Evolutionary conservation across 2,888 invertebrate genomes (phyloP).

Genomic region (Drosophila infuscata): DNA sequence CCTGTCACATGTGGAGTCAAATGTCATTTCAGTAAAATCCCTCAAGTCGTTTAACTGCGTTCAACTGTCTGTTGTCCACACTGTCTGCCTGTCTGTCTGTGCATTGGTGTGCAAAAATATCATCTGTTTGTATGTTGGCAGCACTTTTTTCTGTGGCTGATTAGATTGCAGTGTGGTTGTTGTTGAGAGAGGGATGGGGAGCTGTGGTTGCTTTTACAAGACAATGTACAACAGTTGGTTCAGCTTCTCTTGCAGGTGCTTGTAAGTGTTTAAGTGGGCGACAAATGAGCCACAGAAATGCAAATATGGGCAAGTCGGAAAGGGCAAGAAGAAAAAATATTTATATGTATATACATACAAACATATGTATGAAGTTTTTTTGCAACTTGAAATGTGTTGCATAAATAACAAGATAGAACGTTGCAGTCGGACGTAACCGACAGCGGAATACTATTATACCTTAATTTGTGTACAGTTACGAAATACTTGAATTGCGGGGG

Average conservation of each 20-base stretch:
- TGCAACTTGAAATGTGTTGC: neutral
- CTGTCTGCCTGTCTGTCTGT: conserved; percentile 17
- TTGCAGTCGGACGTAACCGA: no score
- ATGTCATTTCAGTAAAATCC: conserved; percentile 84
- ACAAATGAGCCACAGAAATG: conserved; percentile 19
- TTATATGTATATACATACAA: neutral
- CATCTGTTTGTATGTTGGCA: conserved; percentile 53
- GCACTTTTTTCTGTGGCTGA: conserved; percentile 69
- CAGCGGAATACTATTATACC: no score
- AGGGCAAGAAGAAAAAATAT: neutral
- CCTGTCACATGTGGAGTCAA: conserved; percentile 82
- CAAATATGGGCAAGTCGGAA: conserved; percentile 1
- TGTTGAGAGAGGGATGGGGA: conserved; percentile 1
- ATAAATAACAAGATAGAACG: no score
- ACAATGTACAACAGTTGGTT: conserved; percentile 72
- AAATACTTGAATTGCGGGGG: no score
- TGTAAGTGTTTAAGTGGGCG: neutral
- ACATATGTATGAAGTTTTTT: no score
- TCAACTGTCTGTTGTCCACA: conserved; percentile 45
- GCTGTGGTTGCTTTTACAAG: conserved; percentile 53
- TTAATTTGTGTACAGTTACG: no score
- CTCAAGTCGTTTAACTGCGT: conserved; percentile 81
- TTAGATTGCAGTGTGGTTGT: conserved; percentile 70
- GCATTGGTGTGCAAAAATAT: conserved; percentile 5
- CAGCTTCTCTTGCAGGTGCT: conserved; percentile 49